A percentile compares a stretch with the other conserved stretches of the same genome.
Evolutionary conservation across 1,140 invertebrate genomes (phyloP).

Genomic region (Heliconius congener): DNA sequence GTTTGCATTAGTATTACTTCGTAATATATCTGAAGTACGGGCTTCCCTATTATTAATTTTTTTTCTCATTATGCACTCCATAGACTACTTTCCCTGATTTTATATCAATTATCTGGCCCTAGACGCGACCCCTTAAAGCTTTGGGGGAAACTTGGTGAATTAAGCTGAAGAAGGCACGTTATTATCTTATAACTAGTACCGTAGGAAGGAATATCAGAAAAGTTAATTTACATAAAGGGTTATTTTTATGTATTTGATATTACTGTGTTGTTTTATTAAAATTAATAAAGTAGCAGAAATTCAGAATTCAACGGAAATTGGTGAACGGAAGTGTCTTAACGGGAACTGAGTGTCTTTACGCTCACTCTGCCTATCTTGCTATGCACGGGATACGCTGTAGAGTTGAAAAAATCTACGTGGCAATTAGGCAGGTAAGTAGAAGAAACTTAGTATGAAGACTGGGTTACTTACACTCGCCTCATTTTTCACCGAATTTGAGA

Average conservation of each 20-base stretch:
- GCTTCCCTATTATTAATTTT: conserved; percentile 44
- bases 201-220: not conserved
- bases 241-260: not conserved
- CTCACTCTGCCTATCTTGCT: too few species aligned
- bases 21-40: conserved; percentile 27
- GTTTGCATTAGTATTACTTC: conserved; percentile 34
- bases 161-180: conserved; percentile 21
- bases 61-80: conserved; percentile 47
- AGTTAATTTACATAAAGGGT: not conserved
- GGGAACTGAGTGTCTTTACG: too few species aligned
- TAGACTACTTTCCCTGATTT: conserved; percentile 52
- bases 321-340: too few species aligned
- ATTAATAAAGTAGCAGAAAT: too few species aligned
- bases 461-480: not conserved
- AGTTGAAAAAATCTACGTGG: too few species aligned
- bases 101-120: conserved; percentile 55
- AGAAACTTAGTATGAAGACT: too few species aligned
- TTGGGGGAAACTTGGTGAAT: conserved; percentile 34
- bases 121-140: conserved; percentile 23
- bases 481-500: not conserved
- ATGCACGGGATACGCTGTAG: too few species aligned
- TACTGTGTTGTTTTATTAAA: not conserved
- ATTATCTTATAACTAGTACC: not conserved
- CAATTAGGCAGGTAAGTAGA: too few species aligned
- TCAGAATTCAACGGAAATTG: too few species aligned